These are phyloP conservation scores for Parnassius mnemosyne DNA, from an alignment of 2,888 invertebrate species.

Conservation along the genomic window DNA sequence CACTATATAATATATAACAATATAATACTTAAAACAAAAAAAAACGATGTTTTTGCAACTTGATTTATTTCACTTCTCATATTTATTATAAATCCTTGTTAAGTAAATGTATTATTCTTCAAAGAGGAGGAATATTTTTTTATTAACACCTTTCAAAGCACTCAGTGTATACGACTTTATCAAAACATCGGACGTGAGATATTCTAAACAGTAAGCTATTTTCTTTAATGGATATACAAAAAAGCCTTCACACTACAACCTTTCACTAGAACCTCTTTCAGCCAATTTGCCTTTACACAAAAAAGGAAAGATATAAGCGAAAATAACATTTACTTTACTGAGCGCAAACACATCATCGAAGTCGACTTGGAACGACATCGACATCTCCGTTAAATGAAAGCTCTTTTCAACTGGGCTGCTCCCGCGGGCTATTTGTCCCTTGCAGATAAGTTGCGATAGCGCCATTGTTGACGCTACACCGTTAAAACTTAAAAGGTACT, in stretches of 20 bases:
- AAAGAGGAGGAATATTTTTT: neutral
- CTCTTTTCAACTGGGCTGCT: conserved; percentile 43
- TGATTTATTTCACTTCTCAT: no score
- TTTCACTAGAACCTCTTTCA: conserved; percentile 12
- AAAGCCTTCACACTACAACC: conserved; percentile 11
- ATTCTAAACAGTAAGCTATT: conserved; percentile 12
- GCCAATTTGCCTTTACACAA: conserved; percentile 14
- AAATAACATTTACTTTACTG: conserved; percentile 38
- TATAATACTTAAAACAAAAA: no score
- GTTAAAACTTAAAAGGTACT: conserved; percentile 13
- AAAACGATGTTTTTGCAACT: no score
- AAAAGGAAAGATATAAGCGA: conserved; percentile 29
- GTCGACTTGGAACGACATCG: conserved; percentile 37
- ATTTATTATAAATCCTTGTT: no score
- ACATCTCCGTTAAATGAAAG: conserved; percentile 38
- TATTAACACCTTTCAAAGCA: conserved; percentile 5
- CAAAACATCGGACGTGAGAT: conserved; percentile 14
- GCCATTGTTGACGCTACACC: conserved; percentile 35
- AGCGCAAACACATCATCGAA: conserved; percentile 33
- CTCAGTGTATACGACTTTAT: neutral
- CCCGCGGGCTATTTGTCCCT: conserved; percentile 48
- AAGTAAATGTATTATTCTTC: no score
- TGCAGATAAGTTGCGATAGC: conserved; percentile 44
- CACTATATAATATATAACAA: no score
- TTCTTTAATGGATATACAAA: conserved; percentile 17